These are phyloP conservation scores for Platysteira castanea DNA, from an alignment of 2,113 vertebrate genomes.

Conservation along the genomic window DNA sequence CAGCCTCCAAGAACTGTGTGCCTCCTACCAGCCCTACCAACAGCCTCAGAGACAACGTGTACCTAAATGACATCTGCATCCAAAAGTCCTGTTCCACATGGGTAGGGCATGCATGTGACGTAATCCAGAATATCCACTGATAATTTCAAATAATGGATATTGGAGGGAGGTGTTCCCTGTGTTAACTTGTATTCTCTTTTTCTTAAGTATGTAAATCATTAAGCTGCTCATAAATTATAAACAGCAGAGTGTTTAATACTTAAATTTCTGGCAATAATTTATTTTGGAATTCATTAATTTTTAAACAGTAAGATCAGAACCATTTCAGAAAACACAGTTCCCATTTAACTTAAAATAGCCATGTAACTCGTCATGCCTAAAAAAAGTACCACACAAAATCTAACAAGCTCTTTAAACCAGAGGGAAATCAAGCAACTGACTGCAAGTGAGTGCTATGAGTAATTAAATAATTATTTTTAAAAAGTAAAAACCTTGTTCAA, in stretches of 20 bases:
- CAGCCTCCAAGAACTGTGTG: neutral
- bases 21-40: neutral
- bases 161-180: neutral
- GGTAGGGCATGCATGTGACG: rapidly evolving
- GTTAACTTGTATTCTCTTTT: neutral
- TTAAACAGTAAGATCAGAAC: neutral
- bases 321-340: slow-evolving; percentile 10
- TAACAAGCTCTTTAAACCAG: neutral
- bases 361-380: neutral
- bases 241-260: neutral
- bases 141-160: neutral
- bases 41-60: rapidly evolving
- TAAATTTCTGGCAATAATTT: neutral
- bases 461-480: neutral
- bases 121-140: neutral
- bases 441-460: neutral
- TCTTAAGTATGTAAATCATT: neutral
- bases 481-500: neutral
- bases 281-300: neutral
- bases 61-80: neutral
- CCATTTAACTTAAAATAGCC: slow-evolving; percentile 10
- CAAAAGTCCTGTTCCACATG: neutral
- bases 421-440: neutral
- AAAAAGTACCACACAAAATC: neutral
- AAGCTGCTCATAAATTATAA: neutral